Base-by-base conservation (phyloP, 1,140 invertebrate genomes). In the Caerostris darwini region DNA sequence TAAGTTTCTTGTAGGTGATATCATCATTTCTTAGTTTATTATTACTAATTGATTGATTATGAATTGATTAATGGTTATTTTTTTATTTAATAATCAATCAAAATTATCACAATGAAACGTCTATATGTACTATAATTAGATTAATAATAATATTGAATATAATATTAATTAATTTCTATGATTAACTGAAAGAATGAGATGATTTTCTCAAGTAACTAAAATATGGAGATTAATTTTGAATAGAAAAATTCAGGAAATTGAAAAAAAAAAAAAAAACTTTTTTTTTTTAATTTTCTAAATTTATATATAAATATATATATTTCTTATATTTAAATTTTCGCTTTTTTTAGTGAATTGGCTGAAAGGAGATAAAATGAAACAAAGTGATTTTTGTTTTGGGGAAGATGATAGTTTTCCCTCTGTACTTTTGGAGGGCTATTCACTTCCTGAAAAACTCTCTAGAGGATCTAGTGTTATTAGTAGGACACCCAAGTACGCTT, bases 301-400 rank as follows among this genome's bases (percentile, higher is more conserved):
- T 67, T 67, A 67, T 67, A 67, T 14, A 14, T 67, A 67, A 12
- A 14, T 67, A 67, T 3, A 34, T 34, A 34, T 34, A 34, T 34
- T 34, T 0, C 34, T 34, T 34, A 34, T 34, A 34, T 34, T 34
- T 34, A 34, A 34, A 34, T 64, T 14, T 3, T 88, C 7, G 64
- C n/a, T 50, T 77, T 4, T 91, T 54, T 34, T 8, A 90, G 95
- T 95, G 82, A 95, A 77, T 96, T 98, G 97, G 97, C 97, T 98
- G 95, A 94, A 95, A 95, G 77, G 95, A 57, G 85, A 95, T 89
- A 64, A 94, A 94, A 91, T 83, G 83, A 95, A 94, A 83, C 77
- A 95, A 64, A 93, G n/a, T 90, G 82, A 94, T 34, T 81, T 95
- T 85, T 69, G 82, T 83, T 93, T 92, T 93, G 17, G 95, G 94